Evolutionary conservation across 2,888 invertebrate genomes (phyloP).

Genomic region (Drosophila formosana): DNA sequence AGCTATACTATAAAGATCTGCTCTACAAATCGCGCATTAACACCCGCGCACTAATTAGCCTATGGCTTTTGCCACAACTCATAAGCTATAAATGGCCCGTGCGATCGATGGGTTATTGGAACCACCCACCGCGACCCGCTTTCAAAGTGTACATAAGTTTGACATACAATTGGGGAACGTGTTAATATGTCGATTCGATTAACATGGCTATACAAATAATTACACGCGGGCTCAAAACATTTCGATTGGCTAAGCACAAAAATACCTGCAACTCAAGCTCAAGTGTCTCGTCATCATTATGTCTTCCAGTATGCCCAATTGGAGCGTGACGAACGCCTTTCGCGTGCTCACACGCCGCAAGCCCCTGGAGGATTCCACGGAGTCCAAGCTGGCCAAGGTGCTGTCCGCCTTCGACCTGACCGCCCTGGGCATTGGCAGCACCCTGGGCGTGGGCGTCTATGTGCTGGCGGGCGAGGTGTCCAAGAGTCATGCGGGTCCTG

Average conservation of each 20-base stretch:
- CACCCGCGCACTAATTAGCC: conserved; percentile 62
- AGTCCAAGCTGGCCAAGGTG: conserved; percentile 88
- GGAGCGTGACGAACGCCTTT: conserved; percentile 67
- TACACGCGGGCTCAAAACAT: conserved; percentile 18
- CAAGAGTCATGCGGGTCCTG: conserved; percentile 93
- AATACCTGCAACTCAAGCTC: not conserved
- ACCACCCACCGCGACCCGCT: conserved; percentile 32
- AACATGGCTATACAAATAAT: conserved; percentile 44
- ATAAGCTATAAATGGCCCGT: conserved; percentile 39
- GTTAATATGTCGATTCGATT: conserved; percentile 66
- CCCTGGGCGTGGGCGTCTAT: conserved; percentile 96
- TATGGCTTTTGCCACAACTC: conserved; percentile 22
- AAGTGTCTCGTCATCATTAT: conserved; percentile 16
- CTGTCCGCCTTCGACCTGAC: conserved; percentile 93
- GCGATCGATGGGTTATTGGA: conserved; percentile 12
- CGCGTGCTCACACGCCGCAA: conserved; percentile 85
- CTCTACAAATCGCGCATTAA: conserved; percentile 55
- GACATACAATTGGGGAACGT: conserved; percentile 53
- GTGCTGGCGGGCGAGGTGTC: conserved; percentile 95
- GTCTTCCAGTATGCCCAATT: conserved; percentile 72
- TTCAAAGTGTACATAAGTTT: conserved; percentile 25
- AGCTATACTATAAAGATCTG: conserved; percentile 22
- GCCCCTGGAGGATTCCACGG: conserved; percentile 83
- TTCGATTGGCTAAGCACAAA: conserved; percentile 53
- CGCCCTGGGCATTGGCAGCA: conserved; percentile 92